Conservation (phyloP, 2,797 vertebrate species). For the Neosilurus hyrtlii region DNA sequence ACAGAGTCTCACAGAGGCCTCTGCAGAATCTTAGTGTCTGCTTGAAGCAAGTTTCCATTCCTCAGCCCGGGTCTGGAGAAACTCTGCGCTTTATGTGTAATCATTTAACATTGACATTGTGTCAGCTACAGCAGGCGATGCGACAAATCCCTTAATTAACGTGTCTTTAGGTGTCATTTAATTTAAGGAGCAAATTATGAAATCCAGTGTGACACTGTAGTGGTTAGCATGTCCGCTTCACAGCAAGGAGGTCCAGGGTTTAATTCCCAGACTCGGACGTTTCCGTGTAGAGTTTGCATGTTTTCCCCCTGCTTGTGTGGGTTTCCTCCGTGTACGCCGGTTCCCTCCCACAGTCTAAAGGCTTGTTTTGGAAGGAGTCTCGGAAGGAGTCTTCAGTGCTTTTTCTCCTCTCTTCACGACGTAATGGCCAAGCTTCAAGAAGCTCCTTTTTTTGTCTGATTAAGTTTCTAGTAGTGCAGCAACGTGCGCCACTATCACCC, state of each 20-base stretch:
- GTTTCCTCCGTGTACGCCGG: no score
- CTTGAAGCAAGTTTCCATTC: no score
- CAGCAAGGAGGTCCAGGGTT: no score
- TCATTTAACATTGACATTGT: not conserved
- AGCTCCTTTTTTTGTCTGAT: not conserved
- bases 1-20: not conserved
- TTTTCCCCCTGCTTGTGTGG: no score
- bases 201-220: no score
- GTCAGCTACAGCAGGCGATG: not conserved
- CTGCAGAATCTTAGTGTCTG: not conserved
- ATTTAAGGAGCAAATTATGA: no score
- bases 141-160: not conserved
- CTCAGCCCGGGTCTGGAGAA: no score
- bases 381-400: not conserved
- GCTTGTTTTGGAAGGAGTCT: slow-evolving; percentile 1
- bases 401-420: not conserved
- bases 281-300: no score
- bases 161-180: not conserved
- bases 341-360: no score
- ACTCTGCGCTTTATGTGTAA: not conserved
- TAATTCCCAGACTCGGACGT: no score
- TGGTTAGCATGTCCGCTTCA: no score
- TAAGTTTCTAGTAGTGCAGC: not conserved
- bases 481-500: no score
- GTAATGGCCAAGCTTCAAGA: not conserved